Conservation (phyloP, 2,113 vertebrate genomes). For the Zosterops pallidus region DNA sequence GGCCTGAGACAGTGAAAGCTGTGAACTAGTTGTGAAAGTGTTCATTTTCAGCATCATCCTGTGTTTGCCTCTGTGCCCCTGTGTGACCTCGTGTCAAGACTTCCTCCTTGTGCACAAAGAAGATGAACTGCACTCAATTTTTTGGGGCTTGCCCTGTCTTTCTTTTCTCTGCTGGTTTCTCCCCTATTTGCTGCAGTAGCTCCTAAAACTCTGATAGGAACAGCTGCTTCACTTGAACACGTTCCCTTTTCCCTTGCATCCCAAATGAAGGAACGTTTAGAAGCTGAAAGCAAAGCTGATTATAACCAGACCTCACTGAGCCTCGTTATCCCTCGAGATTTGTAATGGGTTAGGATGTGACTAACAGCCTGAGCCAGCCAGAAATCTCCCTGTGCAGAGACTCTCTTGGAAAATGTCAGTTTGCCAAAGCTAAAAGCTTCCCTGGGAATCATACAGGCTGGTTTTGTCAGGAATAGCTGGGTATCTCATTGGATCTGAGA, state of each 20-base stretch:
- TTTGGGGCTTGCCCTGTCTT: not conserved
- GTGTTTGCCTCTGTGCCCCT: not conserved
- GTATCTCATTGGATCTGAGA: not conserved
- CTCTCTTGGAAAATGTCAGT: not conserved
- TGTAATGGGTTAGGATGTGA: not conserved
- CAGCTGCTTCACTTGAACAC: not conserved
- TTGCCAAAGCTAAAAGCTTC: not conserved
- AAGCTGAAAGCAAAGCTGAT: conserved; percentile 22
- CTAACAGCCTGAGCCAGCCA: not conserved
- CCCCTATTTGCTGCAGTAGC: not conserved
- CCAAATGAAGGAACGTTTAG: not conserved
- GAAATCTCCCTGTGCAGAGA: not conserved
- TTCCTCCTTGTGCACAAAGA: not conserved
- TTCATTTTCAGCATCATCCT: not conserved
- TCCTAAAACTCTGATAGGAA: not conserved
- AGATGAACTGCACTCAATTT: not conserved
- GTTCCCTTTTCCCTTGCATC: not conserved
- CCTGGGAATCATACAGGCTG: not conserved
- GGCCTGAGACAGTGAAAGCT: not conserved
- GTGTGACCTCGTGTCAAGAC: not conserved
- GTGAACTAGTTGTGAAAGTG: not conserved
- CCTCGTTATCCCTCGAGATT: not conserved
- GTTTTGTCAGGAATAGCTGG: not conserved
- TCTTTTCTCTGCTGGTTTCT: not conserved
- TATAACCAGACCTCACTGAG: not conserved